Percentiles rank a stretch among this genome's conserved stretches.
Conservation (phyloP, 1,140 invertebrate genomes). For the Frieseomelitta varia region DNA sequence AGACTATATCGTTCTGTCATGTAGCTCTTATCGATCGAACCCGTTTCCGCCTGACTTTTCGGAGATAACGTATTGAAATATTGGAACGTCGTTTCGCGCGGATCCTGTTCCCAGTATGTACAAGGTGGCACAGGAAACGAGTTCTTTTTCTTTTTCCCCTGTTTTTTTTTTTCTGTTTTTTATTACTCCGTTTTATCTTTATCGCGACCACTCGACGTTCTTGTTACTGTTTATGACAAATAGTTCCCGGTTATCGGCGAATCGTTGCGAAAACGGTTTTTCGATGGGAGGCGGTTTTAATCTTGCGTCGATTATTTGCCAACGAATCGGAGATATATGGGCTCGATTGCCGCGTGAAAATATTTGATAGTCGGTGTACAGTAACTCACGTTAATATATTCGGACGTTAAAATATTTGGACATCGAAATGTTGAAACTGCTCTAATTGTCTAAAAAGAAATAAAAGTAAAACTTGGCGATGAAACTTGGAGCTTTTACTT, state of each 20-base stretch:
- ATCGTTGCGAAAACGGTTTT: background rate
- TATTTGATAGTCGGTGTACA: background rate
- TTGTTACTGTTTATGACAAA: conserved; percentile 12
- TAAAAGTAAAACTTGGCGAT: too few relatives aligned
- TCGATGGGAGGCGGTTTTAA: background rate
- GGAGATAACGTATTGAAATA: conserved; percentile 63
- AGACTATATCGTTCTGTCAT: conserved; percentile 37
- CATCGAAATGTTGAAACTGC: too few relatives aligned
- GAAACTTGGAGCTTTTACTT: too few relatives aligned
- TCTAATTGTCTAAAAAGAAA: too few relatives aligned
- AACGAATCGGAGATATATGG: background rate
- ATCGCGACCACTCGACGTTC: background rate
- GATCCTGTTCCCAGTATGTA: conserved; percentile 1
- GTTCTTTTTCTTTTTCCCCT: conserved; percentile 15
- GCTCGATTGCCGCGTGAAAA: too few relatives aligned
- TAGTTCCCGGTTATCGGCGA: too few relatives aligned
- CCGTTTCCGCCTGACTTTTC: conserved; percentile 55
- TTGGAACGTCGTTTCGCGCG: conserved; percentile 41
- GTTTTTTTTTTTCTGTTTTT: background rate
- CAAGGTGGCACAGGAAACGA: conserved; percentile 12
- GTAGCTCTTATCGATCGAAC: conserved; percentile 52
- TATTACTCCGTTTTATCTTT: background rate
- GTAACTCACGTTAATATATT: too few relatives aligned
- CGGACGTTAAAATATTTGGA: too few relatives aligned
- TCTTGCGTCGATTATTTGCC: background rate